These are phyloP conservation scores for Limenitis camilla DNA, from an alignment of 2,888 invertebrate species.

Conservation along the genomic window DNA sequence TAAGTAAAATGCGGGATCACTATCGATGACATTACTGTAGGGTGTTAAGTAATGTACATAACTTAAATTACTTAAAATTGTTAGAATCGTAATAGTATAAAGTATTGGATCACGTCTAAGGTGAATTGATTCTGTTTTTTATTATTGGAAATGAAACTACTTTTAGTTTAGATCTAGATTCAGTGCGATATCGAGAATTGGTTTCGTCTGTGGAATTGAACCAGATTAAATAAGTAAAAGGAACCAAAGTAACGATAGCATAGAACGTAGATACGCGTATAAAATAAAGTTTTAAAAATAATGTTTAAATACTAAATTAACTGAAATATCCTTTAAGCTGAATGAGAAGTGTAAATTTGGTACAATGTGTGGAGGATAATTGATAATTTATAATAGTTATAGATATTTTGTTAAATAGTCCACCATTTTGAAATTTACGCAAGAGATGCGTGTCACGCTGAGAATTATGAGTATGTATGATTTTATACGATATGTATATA, in stretches of 20 bases:
- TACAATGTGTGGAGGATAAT: constrained; percentile 10
- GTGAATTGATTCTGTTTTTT: constrained; percentile 21
- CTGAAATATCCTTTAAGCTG: constrained; percentile 12
- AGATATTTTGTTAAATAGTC: constrained; percentile 9
- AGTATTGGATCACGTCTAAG: constrained; percentile 27
- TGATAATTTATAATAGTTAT: not conserved
- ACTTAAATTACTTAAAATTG: constrained; percentile 52
- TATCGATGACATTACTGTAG: constrained; percentile 43
- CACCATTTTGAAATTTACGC: constrained; percentile 1
- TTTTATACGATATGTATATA: constrained; percentile 17
- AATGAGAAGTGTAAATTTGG: constrained; percentile 7
- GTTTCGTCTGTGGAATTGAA: constrained; percentile 61
- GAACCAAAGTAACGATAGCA: constrained; percentile 58
- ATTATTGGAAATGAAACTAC: constrained; percentile 21
- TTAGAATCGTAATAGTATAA: constrained; percentile 43
- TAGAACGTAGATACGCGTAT: constrained; percentile 21
- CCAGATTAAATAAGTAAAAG: constrained; percentile 49
- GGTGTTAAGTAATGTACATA: constrained; percentile 56
- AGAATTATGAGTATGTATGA: constrained; percentile 8
- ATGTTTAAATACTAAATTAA: constrained; percentile 17
- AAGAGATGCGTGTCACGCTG: constrained; percentile 12
- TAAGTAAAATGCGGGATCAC: constrained; percentile 62
- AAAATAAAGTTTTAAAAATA: constrained; percentile 17
- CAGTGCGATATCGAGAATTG: constrained; percentile 50
- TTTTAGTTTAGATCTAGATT: constrained; percentile 23